Evolutionary conservation across 2,797 vertebrate genomes (phyloP).

Genomic region (Pipistrellus pygmaeus): DNA sequence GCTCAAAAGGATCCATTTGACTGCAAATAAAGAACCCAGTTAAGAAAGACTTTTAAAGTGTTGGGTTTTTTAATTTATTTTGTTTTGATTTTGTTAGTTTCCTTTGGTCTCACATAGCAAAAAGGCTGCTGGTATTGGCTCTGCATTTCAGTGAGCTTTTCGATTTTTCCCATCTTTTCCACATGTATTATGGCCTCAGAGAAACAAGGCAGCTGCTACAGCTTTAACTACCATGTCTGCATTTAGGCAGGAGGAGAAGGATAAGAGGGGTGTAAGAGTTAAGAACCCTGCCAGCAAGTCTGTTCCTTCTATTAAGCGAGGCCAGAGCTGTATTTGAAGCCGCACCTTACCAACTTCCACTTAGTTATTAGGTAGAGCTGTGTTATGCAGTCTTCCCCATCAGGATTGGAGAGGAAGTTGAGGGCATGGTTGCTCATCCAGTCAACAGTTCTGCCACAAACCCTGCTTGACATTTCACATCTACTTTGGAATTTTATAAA

Average conservation of each 20-base stretch:
- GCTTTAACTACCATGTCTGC: neutral
- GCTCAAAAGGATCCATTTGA: slow-evolving; percentile 43
- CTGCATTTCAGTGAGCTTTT: neutral
- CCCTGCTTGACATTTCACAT: neutral
- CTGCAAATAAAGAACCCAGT: slow-evolving; percentile 7
- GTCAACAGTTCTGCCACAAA: neutral
- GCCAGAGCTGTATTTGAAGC: neutral
- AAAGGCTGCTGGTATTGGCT: neutral
- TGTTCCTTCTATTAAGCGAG: slow-evolving; percentile 41
- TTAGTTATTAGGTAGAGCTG: neutral
- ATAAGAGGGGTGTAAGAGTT: neutral
- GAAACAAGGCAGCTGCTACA: slow-evolving; percentile 3
- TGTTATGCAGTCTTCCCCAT: neutral
- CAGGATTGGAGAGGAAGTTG: neutral
- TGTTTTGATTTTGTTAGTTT: slow-evolving; percentile 41
- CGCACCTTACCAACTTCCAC: neutral
- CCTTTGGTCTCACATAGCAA: slow-evolving; percentile 3
- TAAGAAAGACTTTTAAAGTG: slow-evolving; percentile 40
- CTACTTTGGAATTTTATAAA: slow-evolving; percentile 20
- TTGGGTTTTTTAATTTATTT: neutral
- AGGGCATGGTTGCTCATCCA: neutral
- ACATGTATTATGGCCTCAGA: neutral
- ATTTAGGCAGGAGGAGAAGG: slow-evolving; percentile 23
- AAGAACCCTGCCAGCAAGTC: neutral
- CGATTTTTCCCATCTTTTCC: slow-evolving; percentile 28